Conservation (phyloP, 2,888 invertebrate genomes). For the Dicranocentrus wangi region DNA sequence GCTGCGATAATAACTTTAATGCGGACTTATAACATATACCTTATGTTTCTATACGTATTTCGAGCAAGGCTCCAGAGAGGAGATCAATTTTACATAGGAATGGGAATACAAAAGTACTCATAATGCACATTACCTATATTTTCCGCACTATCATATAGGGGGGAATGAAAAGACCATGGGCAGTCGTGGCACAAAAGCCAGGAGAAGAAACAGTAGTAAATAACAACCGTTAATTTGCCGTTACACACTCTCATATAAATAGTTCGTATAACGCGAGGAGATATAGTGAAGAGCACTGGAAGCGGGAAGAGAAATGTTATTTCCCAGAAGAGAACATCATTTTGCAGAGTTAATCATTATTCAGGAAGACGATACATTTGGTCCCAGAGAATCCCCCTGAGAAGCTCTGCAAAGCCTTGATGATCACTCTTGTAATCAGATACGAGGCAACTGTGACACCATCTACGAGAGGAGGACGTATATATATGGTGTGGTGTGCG, state of each 20-base stretch:
- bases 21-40: slow-evolving; percentile 15
- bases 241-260: slow-evolving; percentile 25
- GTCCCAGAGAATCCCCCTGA: slow-evolving; percentile 70
- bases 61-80: slow-evolving; percentile 44
- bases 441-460: slow-evolving; percentile 71
- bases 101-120: slow-evolving; percentile 62
- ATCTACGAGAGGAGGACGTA: slow-evolving; percentile 3
- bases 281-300: background rate
- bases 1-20: slow-evolving; percentile 50
- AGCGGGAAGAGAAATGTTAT: slow-evolving; percentile 67
- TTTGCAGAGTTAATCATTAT: slow-evolving; percentile 73
- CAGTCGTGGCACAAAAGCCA: too few relatives aligned
- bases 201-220: slow-evolving; percentile 40
- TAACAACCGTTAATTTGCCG: slow-evolving; percentile 60
- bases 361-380: slow-evolving; percentile 73
- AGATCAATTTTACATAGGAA: slow-evolving; percentile 59
- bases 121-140: slow-evolving; percentile 61
- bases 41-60: slow-evolving; percentile 9
- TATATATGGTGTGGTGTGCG: too few relatives aligned
- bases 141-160: slow-evolving; percentile 28
- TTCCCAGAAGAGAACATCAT: slow-evolving; percentile 72
- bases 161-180: too few relatives aligned
- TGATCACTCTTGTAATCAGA: slow-evolving; percentile 72
- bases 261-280: background rate
- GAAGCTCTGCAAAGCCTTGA: slow-evolving; percentile 69